A percentile compares a stretch with the other conserved stretches of the same genome.
Conservation (phyloP, 1,140 invertebrate genomes). For the Cryptotermes secundus region DNA sequence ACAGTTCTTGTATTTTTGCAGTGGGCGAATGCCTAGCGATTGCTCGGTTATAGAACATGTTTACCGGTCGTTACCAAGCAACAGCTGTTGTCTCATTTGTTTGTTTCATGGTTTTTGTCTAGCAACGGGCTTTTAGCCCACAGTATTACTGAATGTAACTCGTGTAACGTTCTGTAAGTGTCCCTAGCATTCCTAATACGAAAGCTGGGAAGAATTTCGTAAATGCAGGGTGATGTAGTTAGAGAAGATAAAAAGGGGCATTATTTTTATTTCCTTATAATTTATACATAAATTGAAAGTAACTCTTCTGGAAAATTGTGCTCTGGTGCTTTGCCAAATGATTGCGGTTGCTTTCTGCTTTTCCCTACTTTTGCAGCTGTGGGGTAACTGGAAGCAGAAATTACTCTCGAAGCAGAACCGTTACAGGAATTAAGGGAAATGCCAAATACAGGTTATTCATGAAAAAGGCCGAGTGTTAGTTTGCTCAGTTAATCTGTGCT, state of each 20-base stretch:
- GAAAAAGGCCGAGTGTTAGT: not conserved
- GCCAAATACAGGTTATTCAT: not conserved
- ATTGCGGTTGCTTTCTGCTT: not conserved
- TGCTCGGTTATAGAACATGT: no score
- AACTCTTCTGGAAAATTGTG: not conserved
- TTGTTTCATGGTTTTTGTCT: no score
- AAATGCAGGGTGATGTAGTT: not conserved
- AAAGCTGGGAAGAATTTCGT: not conserved
- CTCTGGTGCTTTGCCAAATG: not conserved
- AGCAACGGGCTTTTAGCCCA: no score
- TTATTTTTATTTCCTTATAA: not conserved
- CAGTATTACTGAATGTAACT: no score
- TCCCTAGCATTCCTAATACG: not conserved
- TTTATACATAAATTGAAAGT: not conserved
- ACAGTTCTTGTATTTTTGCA: no score
- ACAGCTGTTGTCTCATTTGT: no score
- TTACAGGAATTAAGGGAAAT: not conserved
- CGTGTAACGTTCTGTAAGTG: no score
- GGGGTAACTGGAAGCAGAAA: not conserved
- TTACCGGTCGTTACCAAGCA: no score
- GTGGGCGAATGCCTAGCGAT: no score
- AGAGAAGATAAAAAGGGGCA: not conserved
- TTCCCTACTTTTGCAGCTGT: not conserved
- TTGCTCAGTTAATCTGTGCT: not conserved
- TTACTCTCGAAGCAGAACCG: not conserved